Conservation (phyloP, 1,140 invertebrate species). For the Meloidogyne exigua region DNA sequence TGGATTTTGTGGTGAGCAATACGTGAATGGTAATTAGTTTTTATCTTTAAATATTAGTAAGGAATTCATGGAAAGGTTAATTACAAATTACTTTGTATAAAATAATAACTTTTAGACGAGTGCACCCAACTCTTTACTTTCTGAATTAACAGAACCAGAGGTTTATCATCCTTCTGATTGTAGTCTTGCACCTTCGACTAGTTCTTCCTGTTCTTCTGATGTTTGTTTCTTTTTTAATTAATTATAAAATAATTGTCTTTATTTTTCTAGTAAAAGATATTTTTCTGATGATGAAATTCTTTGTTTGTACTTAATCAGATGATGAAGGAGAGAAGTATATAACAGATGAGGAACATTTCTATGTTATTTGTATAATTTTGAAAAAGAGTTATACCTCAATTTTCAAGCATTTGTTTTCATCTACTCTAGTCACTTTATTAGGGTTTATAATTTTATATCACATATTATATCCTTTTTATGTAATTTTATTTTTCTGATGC, state of each 20-base stretch:
- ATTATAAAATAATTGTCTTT: no score
- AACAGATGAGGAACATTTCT: no score
- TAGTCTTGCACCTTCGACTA: slow-evolving; percentile 20
- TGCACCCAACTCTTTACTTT: neutral
- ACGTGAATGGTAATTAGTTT: slow-evolving; percentile 49
- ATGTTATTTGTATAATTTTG: neutral
- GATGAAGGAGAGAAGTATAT: no score
- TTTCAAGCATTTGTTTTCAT: neutral
- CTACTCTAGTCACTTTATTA: neutral
- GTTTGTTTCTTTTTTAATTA: neutral
- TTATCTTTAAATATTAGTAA: no score
- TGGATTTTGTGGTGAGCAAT: slow-evolving; percentile 47
- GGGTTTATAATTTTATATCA: neutral
- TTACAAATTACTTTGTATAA: neutral
- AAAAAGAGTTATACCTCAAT: neutral
- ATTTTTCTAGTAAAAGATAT: no score
- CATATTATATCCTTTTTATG: neutral
- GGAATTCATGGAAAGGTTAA: neutral
- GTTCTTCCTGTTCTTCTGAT: slow-evolving; percentile 23
- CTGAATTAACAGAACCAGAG: slow-evolving; percentile 20
- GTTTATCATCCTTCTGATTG: slow-evolving; percentile 25
- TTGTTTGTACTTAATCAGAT: no score
- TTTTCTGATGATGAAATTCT: no score
- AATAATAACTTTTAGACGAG: neutral
- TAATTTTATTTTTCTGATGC: neutral